Percentiles rank a stretch among this genome's conserved stretches.
These are phyloP conservation scores for Helleia helle DNA, from an alignment of 2,888 invertebrate genomes.

Conservation along the genomic window DNA sequence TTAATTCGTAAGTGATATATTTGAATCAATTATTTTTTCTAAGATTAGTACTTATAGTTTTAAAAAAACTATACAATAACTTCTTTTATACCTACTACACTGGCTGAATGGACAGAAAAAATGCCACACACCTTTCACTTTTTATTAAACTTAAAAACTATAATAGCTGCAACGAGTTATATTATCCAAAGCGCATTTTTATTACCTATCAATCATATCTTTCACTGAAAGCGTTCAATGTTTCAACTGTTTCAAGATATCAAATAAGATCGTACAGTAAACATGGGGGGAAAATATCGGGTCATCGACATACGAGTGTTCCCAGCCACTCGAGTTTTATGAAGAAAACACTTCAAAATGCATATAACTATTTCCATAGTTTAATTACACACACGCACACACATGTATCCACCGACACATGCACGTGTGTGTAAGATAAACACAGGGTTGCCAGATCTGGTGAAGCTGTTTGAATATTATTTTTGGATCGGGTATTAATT, in stretches of 20 bases:
- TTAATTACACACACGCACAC: conserved; percentile 65
- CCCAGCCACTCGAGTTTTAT: conserved; percentile 70
- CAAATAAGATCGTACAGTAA: conserved; percentile 19
- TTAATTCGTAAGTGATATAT: too few relatives aligned
- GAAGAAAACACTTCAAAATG: conserved; percentile 72
- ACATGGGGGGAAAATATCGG: conserved; percentile 51
- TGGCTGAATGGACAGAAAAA: too few relatives aligned
- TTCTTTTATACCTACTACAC: too few relatives aligned
- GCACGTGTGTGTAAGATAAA: conserved; percentile 38
- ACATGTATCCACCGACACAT: conserved; percentile 31
- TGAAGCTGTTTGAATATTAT: conserved; percentile 14
- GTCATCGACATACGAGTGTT: conserved; percentile 56
- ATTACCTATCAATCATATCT: conserved; percentile 1
- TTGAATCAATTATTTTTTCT: too few relatives aligned
- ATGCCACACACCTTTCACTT: too few relatives aligned
- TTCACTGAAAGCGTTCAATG: conserved; percentile 10
- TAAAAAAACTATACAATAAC: too few relatives aligned
- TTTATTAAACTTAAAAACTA: too few relatives aligned
- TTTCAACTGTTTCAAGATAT: conserved; percentile 14
- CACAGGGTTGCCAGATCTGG: conserved; percentile 13
- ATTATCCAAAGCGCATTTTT: too few relatives aligned
- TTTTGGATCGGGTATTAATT: conserved; percentile 4
- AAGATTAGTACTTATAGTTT: too few relatives aligned
- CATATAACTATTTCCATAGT: conserved; percentile 72
- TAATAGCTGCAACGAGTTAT: too few relatives aligned